Evolutionary conservation across 2,888 invertebrate genomes (phyloP).

Genomic region (Linnaemya tessellans): DNA sequence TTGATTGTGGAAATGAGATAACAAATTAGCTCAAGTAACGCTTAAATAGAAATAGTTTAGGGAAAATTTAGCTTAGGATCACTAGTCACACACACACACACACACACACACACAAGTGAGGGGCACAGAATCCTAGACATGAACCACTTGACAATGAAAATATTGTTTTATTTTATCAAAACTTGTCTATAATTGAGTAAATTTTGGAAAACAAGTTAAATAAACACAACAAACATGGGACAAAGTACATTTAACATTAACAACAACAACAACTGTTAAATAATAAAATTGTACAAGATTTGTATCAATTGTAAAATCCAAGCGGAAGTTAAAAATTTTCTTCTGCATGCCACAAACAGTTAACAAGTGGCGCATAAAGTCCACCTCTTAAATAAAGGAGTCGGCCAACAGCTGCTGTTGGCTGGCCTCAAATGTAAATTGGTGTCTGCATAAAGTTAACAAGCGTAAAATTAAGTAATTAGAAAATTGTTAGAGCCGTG

Average conservation of each 20-base stretch:
- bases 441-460: slow-evolving; percentile 67
- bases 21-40: slow-evolving; percentile 68
- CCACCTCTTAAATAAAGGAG: slow-evolving; percentile 15
- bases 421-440: slow-evolving; percentile 10
- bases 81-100: slow-evolving; percentile 41
- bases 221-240: neutral
- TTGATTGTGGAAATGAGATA: slow-evolving; percentile 62
- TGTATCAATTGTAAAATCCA: slow-evolving; percentile 36
- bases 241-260: neutral
- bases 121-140: neutral
- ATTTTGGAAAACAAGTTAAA: slow-evolving; percentile 20
- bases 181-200: slow-evolving; percentile 27
- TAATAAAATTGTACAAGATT: slow-evolving; percentile 36
- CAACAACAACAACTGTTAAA: neutral
- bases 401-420: slow-evolving; percentile 50
- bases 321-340: slow-evolving; percentile 55
- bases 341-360: slow-evolving; percentile 24
- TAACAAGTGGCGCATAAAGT: slow-evolving; percentile 51
- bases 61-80: slow-evolving; percentile 27
- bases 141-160: slow-evolving; percentile 47
- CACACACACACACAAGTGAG: neutral
- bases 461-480: slow-evolving; percentile 75
- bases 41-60: slow-evolving; percentile 43
- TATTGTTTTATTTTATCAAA: slow-evolving; percentile 45
- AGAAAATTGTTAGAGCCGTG: slow-evolving; percentile 71